phyloP scores from a whole-genome alignment of 2,888 invertebrate species.

The Gymnocheta viridis region DNA sequence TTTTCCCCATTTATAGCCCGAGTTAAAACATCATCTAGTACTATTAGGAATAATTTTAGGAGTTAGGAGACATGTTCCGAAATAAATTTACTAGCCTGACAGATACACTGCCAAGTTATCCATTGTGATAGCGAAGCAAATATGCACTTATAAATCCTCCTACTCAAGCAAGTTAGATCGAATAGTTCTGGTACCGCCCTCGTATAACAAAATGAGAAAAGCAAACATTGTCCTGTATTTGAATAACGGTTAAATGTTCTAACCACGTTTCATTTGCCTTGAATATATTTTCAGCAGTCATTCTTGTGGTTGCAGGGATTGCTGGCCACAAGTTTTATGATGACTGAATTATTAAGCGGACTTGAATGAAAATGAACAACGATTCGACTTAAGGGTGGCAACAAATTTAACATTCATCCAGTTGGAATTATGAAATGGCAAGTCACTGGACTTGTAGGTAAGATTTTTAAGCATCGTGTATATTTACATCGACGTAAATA shows the following conservation, averaged over 20 bases:
- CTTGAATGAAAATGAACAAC: slow-evolving; percentile 49
- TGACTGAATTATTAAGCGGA: slow-evolving; percentile 44
- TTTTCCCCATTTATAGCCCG: too few relatives aligned
- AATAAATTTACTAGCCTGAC: too few relatives aligned
- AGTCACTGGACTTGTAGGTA: slow-evolving; percentile 57
- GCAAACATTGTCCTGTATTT: slow-evolving; percentile 24
- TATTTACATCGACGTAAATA: not conserved
- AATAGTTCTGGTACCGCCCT: not conserved
- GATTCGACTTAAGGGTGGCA: slow-evolving; percentile 68
- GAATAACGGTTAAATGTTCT: slow-evolving; percentile 36
- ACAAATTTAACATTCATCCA: slow-evolving; percentile 56
- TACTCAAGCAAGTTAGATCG: too few relatives aligned
- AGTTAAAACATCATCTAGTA: too few relatives aligned
- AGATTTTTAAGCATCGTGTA: slow-evolving; percentile 33
- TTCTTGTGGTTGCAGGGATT: slow-evolving; percentile 25
- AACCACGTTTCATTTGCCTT: slow-evolving; percentile 14
- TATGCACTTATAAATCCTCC: too few relatives aligned
- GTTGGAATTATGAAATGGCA: slow-evolving; percentile 53
- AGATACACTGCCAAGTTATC: too few relatives aligned
- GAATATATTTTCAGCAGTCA: slow-evolving; percentile 50
- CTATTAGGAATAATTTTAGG: too few relatives aligned
- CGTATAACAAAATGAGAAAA: slow-evolving; percentile 18
- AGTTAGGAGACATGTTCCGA: too few relatives aligned
- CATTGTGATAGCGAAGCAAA: too few relatives aligned
- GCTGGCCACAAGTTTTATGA: slow-evolving; percentile 57